These are phyloP conservation scores for Musca vetustissima DNA, from an alignment of 1,140 invertebrate genomes.

Conservation along the genomic window DNA sequence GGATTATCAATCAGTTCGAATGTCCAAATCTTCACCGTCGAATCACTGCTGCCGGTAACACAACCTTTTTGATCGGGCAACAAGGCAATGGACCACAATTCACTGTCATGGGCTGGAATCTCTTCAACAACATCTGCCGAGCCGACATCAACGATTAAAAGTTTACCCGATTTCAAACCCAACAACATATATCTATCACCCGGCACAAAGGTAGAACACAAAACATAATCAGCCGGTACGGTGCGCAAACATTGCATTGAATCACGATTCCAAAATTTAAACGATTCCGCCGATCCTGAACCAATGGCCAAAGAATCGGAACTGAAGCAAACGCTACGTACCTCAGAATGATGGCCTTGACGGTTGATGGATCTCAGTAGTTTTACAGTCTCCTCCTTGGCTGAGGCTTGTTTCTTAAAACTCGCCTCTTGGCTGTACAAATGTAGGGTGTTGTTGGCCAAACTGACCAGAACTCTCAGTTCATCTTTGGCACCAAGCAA, in stretches of 20 bases:
- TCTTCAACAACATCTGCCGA: conserved; percentile 76
- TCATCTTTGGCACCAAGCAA: conserved; percentile 69
- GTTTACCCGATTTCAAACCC: conserved; percentile 82
- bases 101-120: conserved; percentile 75
- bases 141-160: conserved; percentile 87
- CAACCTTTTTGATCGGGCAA: conserved; percentile 78
- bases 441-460: conserved; percentile 71
- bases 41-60: conserved; percentile 84
- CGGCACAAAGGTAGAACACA: conserved; percentile 81
- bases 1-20: conserved; percentile 74
- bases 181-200: conserved; percentile 89
- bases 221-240: conserved; percentile 66
- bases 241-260: conserved; percentile 83
- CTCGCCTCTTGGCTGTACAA: conserved; percentile 63
- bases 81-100: conserved; percentile 78
- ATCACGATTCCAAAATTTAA: conserved; percentile 94
- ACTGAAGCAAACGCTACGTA: conserved; percentile 84
- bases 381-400: conserved; percentile 45
- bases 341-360: conserved; percentile 86
- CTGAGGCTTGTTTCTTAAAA: conserved; percentile 52
- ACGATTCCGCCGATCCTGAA: conserved; percentile 80
- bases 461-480: conserved; percentile 65
- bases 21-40: conserved; percentile 91
- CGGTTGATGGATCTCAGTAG: conserved; percentile 60
- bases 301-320: conserved; percentile 85